Base-by-base conservation (phyloP, 2,888 invertebrate species). In the Kryphioiulus occultus region DNA sequence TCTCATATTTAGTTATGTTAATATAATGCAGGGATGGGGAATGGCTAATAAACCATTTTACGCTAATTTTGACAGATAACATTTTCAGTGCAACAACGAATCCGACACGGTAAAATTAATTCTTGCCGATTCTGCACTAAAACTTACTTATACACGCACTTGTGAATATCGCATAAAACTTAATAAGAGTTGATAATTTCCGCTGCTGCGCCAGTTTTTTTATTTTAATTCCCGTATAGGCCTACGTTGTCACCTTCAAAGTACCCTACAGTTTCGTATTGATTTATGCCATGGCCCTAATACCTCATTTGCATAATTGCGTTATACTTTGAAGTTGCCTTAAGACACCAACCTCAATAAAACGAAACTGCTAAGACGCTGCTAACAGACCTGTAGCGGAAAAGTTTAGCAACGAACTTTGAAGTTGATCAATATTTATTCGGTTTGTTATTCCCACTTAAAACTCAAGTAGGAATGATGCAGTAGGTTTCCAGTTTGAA, bases 231-330 rank as follows among this genome's bases (percentile, higher is more conserved):
- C 78, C 3, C 26, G 15, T 78, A 78, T 30, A n/a, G n/a, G n/a
- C n/a, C n/a, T n/a, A 30, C 78, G 78, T 78, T 78, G 78, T 78
- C 78, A 78, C 30, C 30, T 78, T 30, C 15, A 78, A 30, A 78
- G 30, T 78, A 30, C 15, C 78, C 30, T 78, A 53, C 15, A 78
- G 30, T 78, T 78, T 78, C 78, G 78, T 78, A 78, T 78, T 78
- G 78, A 78, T 78, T 78, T 78, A 78, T 78, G 78, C 78, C 30
- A 17, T 78, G 78, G 78, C 78, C 78, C 78, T 78, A 78, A 78
- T 78, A 78, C 78, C 30, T 30, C 78, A 30, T 78, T 78, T 78
- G 78, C 78, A 78, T 78, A 78, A 78, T 78, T 30, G 30, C 78
- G 78, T 78, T 78, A 78, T 78, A 78, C 78, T 78, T 78, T 30